Conservation (phyloP, 1,140 invertebrate genomes). For the Caerostris darwini region DNA sequence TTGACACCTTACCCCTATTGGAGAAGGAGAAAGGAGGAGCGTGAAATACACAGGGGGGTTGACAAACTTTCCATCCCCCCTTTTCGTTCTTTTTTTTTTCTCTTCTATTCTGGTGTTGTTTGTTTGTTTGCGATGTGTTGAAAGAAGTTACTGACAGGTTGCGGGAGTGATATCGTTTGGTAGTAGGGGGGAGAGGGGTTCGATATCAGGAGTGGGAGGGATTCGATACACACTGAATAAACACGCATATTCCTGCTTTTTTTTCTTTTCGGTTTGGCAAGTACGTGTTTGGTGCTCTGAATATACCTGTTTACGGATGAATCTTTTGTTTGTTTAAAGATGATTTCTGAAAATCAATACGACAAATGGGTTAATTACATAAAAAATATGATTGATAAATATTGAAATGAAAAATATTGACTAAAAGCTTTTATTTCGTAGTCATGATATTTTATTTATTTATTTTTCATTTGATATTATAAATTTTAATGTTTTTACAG, state of each 20-base stretch:
- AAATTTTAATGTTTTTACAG: too few species aligned
- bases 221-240: neutral
- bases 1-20: conserved; percentile 25
- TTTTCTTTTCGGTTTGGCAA: neutral
- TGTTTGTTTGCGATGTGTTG: conserved; percentile 32
- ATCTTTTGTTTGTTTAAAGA: neutral
- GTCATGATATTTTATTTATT: too few species aligned
- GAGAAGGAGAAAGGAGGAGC: conserved; percentile 9
- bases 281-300: neutral
- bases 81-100: neutral
- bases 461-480: too few species aligned
- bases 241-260: neutral
- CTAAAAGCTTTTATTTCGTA: too few species aligned
- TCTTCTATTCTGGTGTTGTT: neutral
- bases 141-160: conserved; percentile 28
- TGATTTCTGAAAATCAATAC: neutral
- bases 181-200: neutral
- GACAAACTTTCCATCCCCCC: neutral
- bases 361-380: neutral
- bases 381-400: neutral
- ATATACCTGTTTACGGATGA: neutral
- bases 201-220: neutral
- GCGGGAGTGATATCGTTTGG: conserved; percentile 46
- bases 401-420: neutral
- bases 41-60: neutral